Conservation (phyloP, 2,888 invertebrate species). For the Eristalinus aeneus region DNA sequence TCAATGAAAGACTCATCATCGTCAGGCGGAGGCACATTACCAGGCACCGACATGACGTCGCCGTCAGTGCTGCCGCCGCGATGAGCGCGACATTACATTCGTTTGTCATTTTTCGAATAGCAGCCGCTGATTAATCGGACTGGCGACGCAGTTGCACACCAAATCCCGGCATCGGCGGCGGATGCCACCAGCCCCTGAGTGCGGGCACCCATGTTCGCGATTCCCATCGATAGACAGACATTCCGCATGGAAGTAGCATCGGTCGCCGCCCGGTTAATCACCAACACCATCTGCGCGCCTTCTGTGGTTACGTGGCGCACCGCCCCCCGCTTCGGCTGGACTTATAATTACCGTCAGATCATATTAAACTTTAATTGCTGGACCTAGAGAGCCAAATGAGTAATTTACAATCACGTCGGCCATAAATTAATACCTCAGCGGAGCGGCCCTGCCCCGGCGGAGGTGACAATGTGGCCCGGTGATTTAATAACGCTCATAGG, state of each 20-base stretch:
- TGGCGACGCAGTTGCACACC: conserved; percentile 21
- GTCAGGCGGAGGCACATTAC: conserved; percentile 9
- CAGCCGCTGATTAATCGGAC: conserved; percentile 54
- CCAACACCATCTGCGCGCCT: conserved; percentile 39
- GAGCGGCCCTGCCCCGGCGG: neutral
- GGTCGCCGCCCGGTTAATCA: conserved; percentile 43
- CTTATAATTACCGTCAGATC: conserved; percentile 65
- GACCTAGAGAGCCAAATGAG: conserved; percentile 62
- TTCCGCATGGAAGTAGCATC: conserved; percentile 14
- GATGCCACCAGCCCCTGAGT: neutral
- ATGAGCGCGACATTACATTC: conserved; percentile 62
- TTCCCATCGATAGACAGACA: conserved; percentile 38
- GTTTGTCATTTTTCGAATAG: conserved; percentile 57
- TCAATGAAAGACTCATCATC: conserved; percentile 66
- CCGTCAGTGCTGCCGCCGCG: too few species aligned
- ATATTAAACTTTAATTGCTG: conserved; percentile 67
- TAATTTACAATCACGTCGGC: conserved; percentile 63
- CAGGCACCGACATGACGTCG: conserved; percentile 9
- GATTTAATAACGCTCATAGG: conserved; percentile 59
- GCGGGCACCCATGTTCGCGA: conserved; percentile 38
- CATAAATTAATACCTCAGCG: conserved; percentile 62
- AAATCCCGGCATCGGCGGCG: conserved; percentile 4
- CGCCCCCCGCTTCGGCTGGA: conserved; percentile 33
- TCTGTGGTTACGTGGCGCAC: conserved; percentile 22
- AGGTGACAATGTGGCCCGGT: conserved; percentile 52